Percentiles rank a stretch among this genome's conserved stretches.
phyloP scores from a whole-genome alignment of 2,113 vertebrate genomes.

The Cyanoliseus patagonus region DNA sequence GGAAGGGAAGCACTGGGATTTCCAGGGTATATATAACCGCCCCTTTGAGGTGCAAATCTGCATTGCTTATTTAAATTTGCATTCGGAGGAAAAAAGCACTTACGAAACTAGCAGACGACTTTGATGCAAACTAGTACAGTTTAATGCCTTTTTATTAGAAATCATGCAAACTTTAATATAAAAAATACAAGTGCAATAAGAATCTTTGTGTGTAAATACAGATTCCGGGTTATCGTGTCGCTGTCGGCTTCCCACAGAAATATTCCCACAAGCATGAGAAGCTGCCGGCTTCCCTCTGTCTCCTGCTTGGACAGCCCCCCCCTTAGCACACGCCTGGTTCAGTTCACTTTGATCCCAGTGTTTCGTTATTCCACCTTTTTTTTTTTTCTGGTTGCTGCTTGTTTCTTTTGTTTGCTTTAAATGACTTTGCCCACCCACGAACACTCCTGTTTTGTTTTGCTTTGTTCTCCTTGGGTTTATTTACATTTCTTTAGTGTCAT shows the following conservation, averaged over 20 bases:
- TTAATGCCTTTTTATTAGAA: constrained; percentile 86
- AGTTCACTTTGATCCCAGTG: neutral
- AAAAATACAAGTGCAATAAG: constrained; percentile 83
- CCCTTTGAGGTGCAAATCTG: constrained; percentile 61
- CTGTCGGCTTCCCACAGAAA: constrained; percentile 34
- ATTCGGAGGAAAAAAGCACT: constrained; percentile 48
- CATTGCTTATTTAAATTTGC: constrained; percentile 10
- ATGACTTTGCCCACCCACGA: neutral
- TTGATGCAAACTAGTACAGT: constrained; percentile 71
- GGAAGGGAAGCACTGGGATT: neutral
- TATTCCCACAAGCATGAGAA: neutral
- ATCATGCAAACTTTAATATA: constrained; percentile 86
- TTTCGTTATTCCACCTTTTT: neutral
- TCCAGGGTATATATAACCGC: constrained; percentile 16
- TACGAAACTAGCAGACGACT: constrained; percentile 62
- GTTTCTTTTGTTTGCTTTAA: neutral
- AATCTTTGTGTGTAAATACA: constrained; percentile 73
- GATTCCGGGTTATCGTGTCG: constrained; percentile 53
- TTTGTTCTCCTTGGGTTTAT: neutral
- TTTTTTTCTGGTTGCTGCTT: neutral
- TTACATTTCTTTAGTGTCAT: constrained; percentile 68
- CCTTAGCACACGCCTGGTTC: neutral
- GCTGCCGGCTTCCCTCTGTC: constrained; percentile 4
- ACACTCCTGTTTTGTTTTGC: neutral
- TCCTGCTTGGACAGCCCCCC: neutral